These are phyloP conservation scores for Scolopax mira DNA, from an alignment of 2,113 vertebrate genomes.

Conservation along the genomic window DNA sequence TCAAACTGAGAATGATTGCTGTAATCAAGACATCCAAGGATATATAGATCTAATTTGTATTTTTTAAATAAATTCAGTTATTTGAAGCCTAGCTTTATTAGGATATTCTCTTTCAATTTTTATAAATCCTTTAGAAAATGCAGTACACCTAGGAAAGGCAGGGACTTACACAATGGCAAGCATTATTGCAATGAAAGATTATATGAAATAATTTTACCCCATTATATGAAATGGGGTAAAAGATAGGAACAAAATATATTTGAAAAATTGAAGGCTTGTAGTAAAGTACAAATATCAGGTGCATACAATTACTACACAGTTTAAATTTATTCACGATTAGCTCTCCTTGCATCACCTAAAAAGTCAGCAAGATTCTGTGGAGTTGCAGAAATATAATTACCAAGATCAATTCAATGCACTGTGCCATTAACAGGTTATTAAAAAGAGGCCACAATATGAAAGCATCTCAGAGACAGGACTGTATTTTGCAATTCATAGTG, in stretches of 20 bases:
- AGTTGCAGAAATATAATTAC: slow-evolving; percentile 36
- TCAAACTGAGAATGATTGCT: background rate
- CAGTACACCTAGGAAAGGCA: background rate
- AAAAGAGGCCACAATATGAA: background rate
- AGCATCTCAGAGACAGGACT: background rate
- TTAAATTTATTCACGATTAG: background rate
- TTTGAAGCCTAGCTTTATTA: background rate
- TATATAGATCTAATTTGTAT: background rate
- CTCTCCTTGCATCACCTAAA: background rate
- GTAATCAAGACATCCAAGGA: background rate
- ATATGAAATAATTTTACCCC: background rate
- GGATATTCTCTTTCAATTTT: background rate
- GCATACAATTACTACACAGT: background rate
- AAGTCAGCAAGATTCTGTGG: background rate
- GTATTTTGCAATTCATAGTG: slow-evolving; percentile 12
- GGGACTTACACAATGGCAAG: background rate
- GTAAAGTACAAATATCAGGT: background rate
- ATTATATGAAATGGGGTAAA: too few relatives aligned
- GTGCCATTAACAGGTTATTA: background rate
- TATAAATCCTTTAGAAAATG: background rate
- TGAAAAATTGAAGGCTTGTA: too few relatives aligned
- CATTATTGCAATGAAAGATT: background rate
- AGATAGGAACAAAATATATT: background rate
- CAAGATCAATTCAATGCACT: background rate
- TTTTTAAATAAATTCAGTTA: background rate